Conservation (phyloP, 2,797 vertebrate genomes). For the Enteromius viviparus region DNA sequence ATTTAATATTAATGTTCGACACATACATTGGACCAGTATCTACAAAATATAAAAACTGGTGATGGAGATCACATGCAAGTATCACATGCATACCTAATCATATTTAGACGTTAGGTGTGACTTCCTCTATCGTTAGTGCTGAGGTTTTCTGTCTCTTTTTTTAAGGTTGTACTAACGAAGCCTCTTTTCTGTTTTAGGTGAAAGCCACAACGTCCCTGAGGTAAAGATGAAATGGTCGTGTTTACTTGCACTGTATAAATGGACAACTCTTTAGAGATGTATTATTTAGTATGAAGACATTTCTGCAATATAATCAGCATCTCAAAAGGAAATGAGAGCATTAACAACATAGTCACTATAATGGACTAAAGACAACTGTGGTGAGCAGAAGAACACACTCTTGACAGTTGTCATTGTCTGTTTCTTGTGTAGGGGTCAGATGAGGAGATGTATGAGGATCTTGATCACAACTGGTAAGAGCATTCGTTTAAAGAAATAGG, state of each 20-base stretch:
- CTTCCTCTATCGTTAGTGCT: background rate
- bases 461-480: conserved; percentile 72
- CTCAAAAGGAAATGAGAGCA: background rate
- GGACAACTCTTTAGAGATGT: background rate
- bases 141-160: background rate
- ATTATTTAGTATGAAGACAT: background rate
- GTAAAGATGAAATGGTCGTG: conserved; percentile 43
- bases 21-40: background rate
- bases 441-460: conserved; percentile 80
- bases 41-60: background rate
- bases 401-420: background rate
- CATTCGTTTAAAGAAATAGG: background rate
- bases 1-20: background rate
- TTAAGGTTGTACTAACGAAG: background rate
- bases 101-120: background rate
- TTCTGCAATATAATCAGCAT: background rate
- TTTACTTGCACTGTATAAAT: background rate
- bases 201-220: conserved; percentile 41
- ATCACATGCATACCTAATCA: background rate
- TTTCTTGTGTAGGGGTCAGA: conserved; percentile 55
- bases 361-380: background rate
- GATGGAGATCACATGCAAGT: background rate
- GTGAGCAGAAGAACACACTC: background rate
- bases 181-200: conserved; percentile 53
- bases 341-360: background rate